Base-by-base conservation (phyloP, 2,888 invertebrate genomes). In the Latheticus oryzae region DNA sequence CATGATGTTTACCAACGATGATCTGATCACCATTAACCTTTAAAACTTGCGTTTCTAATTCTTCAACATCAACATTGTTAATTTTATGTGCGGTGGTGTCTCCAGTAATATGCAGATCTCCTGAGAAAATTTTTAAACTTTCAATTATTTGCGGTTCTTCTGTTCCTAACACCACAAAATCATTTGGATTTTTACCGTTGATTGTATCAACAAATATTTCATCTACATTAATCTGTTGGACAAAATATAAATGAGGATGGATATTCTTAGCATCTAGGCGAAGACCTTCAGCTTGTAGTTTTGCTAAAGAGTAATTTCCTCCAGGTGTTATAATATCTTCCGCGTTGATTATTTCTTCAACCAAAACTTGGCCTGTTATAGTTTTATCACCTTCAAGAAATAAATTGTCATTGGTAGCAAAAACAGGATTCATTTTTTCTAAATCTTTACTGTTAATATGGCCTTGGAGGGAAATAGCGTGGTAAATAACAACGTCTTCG, bases 91-190 rank as follows among this genome's bases (percentile, higher is more conserved):
- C 76, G 38, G 72, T 76, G 17, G 79, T 77, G 2, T 78, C 76
- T 1, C 79, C 77, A 9, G 67, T 67, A 3, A 84, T 76, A 43
- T 69, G 63, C 5, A 86, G 63, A 66, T 80, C 76, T 9, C 72
- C 69, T 1, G 67, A 65, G 60, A 84, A 80, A 2, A 64, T 69
- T 68, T 86, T 86, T 26, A 61, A 63, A 3, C 83, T 85, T 13
- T 76, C 75, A 37, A 87, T 76, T 5, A 77, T 62, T 67, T 82
- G 79, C 16, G 76, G 61, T 9, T 78, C 73, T 1, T 78, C 67
- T 1, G 65, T 67, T 60, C 80, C 78, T 11, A 76, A 75, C 43
- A 75, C 73, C 1, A 83, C 73, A 64, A 81, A 79, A 15, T 76
- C 70, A 16, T 74, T 66, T 5, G 82, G 64, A 60, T 80, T 77